Percentiles rank a stretch among this genome's conserved stretches.
Conservation (phyloP, 2,797 vertebrate genomes). For the Ptychadena robeensis region DNA sequence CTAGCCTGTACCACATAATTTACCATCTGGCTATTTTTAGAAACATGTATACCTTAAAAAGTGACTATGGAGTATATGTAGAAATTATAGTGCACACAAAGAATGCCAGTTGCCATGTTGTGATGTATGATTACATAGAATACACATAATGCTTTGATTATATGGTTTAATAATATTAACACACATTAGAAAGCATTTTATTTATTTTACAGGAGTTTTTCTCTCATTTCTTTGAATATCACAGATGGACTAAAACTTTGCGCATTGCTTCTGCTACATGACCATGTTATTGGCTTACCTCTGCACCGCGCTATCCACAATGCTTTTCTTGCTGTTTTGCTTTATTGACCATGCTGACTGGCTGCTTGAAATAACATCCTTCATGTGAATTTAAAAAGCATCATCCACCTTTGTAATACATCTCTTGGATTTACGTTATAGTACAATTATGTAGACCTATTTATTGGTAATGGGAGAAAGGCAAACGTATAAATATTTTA, state of each 20-base stretch:
- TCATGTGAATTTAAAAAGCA: conserved; percentile 16
- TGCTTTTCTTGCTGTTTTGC: neutral
- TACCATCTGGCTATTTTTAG: neutral
- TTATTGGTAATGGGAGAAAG: neutral
- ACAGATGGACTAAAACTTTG: neutral
- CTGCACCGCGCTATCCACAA: neutral
- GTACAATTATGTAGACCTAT: neutral
- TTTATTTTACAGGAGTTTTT: neutral
- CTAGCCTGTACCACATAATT: neutral
- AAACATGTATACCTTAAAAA: neutral
- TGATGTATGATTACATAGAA: neutral
- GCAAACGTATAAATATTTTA: neutral
- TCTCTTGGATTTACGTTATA: neutral
- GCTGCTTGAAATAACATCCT: neutral
- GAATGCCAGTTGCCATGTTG: neutral
- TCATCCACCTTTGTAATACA: conserved; percentile 49
- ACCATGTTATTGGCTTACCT: neutral
- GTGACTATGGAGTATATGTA: neutral
- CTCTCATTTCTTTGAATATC: neutral
- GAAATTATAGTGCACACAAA: neutral
- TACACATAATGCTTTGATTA: neutral
- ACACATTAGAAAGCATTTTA: neutral
- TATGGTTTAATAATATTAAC: neutral
- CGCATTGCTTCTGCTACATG: neutral
- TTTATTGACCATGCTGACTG: neutral